Conservation (phyloP, 2,888 invertebrate genomes). For the Linyphia triangularis region DNA sequence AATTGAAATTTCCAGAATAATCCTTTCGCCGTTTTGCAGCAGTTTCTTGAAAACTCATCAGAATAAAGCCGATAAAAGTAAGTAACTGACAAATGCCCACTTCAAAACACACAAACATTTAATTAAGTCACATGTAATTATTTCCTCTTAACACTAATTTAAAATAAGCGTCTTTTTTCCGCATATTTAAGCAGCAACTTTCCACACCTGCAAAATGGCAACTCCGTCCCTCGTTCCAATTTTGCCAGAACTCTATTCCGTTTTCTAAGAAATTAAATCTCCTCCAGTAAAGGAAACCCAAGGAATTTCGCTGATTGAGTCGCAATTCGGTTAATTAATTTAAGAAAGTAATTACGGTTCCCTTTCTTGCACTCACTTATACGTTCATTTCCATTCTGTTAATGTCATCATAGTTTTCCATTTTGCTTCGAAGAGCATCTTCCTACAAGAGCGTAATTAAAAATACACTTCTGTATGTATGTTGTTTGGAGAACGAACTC, state of each 20-base stretch:
- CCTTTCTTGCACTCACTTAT: constrained; percentile 28
- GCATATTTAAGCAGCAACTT: neutral
- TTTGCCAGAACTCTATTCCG: neutral
- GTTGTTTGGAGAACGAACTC: neutral
- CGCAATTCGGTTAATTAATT: constrained; percentile 63
- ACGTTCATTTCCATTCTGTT: constrained; percentile 41
- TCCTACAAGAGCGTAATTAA: constrained; percentile 11
- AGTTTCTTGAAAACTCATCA: no score
- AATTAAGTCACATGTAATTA: constrained; percentile 62
- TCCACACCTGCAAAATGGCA: neutral
- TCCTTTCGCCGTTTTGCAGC: no score
- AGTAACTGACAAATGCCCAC: neutral
- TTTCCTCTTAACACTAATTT: constrained; percentile 24
- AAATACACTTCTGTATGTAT: constrained; percentile 14
- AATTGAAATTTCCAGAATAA: no score
- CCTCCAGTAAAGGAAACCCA: neutral
- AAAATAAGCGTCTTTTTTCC: constrained; percentile 24
- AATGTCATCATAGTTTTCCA: constrained; percentile 15
- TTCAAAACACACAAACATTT: constrained; percentile 28
- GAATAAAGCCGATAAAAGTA: no score
- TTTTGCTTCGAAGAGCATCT: neutral
- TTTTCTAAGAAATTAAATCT: constrained; percentile 36
- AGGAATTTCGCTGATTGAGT: constrained; percentile 45
- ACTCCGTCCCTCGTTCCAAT: neutral
- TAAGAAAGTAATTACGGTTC: constrained; percentile 52